phyloP scores from a whole-genome alignment of 2,113 vertebrate species.

The Scortum barcoo region DNA sequence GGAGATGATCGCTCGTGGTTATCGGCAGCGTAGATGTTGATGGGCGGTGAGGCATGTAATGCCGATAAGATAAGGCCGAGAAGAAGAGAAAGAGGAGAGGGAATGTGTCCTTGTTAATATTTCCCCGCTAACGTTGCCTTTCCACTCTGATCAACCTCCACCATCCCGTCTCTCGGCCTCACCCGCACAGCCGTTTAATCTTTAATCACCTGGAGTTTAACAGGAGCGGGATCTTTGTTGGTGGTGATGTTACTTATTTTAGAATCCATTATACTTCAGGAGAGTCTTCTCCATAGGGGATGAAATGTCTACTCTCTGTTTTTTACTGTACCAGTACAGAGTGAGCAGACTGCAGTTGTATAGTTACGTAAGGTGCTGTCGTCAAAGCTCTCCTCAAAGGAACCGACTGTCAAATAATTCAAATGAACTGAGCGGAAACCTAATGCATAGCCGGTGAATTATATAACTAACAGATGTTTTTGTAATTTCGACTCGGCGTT shows the following conservation, averaged over 20 bases:
- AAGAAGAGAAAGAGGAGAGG: not conserved
- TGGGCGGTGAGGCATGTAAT: constrained; percentile 2
- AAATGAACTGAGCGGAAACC: constrained; percentile 16
- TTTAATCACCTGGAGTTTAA: constrained; percentile 69
- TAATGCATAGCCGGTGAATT: constrained; percentile 21
- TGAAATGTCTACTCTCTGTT: constrained; percentile 11
- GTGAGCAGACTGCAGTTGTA: constrained; percentile 13
- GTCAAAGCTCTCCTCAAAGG: constrained; percentile 5
- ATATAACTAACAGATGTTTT: constrained; percentile 38
- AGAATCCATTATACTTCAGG: constrained; percentile 66
- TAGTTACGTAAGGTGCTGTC: constrained; percentile 28
- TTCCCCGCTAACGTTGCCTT: constrained; percentile 12
- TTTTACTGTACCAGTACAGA: not conserved
- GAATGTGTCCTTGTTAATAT: constrained; percentile 36
- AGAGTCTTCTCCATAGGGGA: constrained; percentile 15
- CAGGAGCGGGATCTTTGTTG: constrained; percentile 56
- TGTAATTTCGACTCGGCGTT: not conserved
- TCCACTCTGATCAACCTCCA: constrained; percentile 38
- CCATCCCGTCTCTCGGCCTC: constrained; percentile 45
- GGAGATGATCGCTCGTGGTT: constrained; percentile 31
- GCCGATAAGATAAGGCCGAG: constrained; percentile 28
- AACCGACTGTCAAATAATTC: constrained; percentile 34
- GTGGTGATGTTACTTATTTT: constrained; percentile 72
- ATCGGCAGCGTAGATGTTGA: constrained; percentile 45
- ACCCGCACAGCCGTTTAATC: constrained; percentile 68